phyloP scores from a whole-genome alignment of 2,797 vertebrate genomes.

The Chaenodraco wilsoni region DNA sequence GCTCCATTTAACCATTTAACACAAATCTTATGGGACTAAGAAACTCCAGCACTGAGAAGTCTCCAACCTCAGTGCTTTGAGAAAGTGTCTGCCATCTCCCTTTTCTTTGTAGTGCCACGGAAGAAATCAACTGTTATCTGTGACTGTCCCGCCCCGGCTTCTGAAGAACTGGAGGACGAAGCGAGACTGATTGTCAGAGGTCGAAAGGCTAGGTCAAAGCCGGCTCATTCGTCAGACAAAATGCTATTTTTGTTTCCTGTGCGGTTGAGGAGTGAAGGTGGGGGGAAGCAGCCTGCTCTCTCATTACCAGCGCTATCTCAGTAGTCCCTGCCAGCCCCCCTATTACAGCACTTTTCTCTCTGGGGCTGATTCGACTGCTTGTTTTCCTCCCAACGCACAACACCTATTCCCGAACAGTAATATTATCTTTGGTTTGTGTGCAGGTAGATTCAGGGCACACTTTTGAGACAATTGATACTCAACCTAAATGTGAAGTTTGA shows the following conservation, averaged over 20 bases:
- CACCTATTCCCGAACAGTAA: constrained; percentile 43
- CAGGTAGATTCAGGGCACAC: constrained; percentile 16
- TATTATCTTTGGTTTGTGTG: constrained; percentile 27
- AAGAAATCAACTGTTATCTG: constrained; percentile 85
- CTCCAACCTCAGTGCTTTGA: constrained; percentile 59
- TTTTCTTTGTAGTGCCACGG: constrained; percentile 75
- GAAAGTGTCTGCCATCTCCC: constrained; percentile 68
- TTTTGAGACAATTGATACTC: neutral
- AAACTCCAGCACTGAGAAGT: constrained; percentile 43
- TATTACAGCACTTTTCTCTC: constrained; percentile 72
- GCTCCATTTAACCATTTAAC: constrained; percentile 62
- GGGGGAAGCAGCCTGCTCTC: constrained; percentile 75
- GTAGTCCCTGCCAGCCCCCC: constrained; percentile 67
- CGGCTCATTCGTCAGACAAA: constrained; percentile 91
- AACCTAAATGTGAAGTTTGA: neutral
- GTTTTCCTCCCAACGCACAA: constrained; percentile 64
- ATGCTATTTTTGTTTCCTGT: constrained; percentile 96
- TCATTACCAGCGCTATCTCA: constrained; percentile 88
- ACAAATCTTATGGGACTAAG: constrained; percentile 43
- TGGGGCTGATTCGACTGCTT: constrained; percentile 63
- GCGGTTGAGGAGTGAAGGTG: constrained; percentile 81
- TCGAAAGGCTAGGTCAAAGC: constrained; percentile 94
- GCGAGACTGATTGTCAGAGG: constrained; percentile 97
- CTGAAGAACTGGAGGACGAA: constrained; percentile 86
- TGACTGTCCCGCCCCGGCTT: constrained; percentile 69